Evolutionary conservation across 2,888 invertebrate species (phyloP).

Genomic region (Venusia cambrica): DNA sequence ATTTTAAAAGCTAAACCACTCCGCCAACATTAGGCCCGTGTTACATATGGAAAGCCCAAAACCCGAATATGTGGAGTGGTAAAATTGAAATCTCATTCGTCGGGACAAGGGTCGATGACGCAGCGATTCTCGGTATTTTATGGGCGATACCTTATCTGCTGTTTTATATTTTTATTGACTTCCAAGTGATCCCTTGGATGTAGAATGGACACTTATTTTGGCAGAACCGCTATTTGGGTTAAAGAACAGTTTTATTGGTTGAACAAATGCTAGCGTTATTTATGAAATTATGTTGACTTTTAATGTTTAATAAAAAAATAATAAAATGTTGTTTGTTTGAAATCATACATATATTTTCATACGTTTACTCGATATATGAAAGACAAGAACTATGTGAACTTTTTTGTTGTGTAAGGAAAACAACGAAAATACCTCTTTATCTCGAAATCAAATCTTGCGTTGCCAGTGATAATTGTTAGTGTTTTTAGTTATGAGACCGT

Average conservation of each 20-base stretch:
- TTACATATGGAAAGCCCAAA: constrained; percentile 42
- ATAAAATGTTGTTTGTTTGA: too few species aligned
- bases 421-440: too few species aligned
- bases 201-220: constrained; percentile 18
- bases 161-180: constrained; percentile 22
- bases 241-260: constrained; percentile 1
- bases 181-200: constrained; percentile 17
- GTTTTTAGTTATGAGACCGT: too few species aligned
- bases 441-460: too few species aligned
- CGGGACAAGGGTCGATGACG: constrained; percentile 39
- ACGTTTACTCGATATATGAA: too few species aligned
- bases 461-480: too few species aligned
- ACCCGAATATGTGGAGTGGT: constrained; percentile 51
- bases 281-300: too few species aligned
- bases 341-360: too few species aligned
- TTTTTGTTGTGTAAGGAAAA: too few species aligned
- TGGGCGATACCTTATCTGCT: constrained; percentile 31
- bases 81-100: constrained; percentile 59
- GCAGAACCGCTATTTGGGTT: constrained; percentile 2
- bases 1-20: constrained; percentile 13
- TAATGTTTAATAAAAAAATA: too few species aligned
- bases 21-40: constrained; percentile 15
- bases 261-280: neutral
- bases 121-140: constrained; percentile 33
- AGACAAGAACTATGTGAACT: too few species aligned